These are phyloP conservation scores for Cyprinella venusta DNA, from an alignment of 2,797 vertebrate genomes.

Conservation along the genomic window DNA sequence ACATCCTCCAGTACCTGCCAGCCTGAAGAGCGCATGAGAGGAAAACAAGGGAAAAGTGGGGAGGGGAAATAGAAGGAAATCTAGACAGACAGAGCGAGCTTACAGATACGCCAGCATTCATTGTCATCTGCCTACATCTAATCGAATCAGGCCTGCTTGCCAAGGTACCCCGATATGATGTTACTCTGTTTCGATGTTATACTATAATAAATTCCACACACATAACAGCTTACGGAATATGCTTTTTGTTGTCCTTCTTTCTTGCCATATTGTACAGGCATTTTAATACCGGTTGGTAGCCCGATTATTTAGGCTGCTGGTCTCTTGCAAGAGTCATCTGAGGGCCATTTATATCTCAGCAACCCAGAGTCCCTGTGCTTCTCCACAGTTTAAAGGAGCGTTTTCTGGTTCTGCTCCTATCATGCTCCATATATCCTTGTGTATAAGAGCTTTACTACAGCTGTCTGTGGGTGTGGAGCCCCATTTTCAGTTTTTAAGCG, in stretches of 20 bases:
- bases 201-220: conserved; percentile 33
- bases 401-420: background rate
- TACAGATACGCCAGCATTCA: conserved; percentile 38
- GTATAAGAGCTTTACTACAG: too few relatives aligned
- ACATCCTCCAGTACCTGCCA: conserved; percentile 75
- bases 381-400: background rate
- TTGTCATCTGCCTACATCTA: conserved; percentile 39
- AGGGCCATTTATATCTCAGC: background rate
- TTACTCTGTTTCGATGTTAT: conserved; percentile 38
- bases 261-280: background rate
- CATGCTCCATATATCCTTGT: background rate
- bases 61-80: conserved; percentile 10
- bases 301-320: background rate
- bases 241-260: conserved; percentile 17
- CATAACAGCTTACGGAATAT: conserved; percentile 27
- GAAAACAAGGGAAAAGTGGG: conserved; percentile 2
- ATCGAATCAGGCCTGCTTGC: conserved; percentile 30
- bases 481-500: background rate
- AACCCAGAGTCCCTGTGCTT: background rate
- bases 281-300: background rate
- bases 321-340: background rate
- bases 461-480: background rate
- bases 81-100: conserved; percentile 26
- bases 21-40: conserved; percentile 60
- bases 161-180: conserved; percentile 12